Evolutionary conservation across 2,113 vertebrate species (phyloP).

Genomic region (Onychorhynchus coronatus): DNA sequence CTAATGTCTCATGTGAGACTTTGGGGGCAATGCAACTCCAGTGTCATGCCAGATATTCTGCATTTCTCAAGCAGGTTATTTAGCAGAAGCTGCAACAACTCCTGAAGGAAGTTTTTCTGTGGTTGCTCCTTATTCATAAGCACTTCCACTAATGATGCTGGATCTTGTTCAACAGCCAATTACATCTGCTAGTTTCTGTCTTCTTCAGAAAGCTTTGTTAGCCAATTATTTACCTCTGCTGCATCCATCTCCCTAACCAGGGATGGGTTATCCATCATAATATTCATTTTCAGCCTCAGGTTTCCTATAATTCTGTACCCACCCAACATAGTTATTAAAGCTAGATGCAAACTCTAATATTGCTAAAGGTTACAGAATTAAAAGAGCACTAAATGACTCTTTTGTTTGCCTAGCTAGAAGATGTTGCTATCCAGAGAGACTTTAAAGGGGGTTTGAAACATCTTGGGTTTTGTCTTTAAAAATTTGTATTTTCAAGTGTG

Average conservation of each 20-base stretch:
- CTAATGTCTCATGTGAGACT: neutral
- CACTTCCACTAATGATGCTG: neutral
- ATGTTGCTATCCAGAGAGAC: neutral
- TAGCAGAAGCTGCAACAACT: neutral
- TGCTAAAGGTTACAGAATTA: neutral
- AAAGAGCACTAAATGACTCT: neutral
- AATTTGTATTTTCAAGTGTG: neutral
- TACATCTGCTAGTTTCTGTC: neutral
- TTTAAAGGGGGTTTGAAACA: neutral
- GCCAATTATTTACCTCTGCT: neutral
- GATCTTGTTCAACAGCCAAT: neutral
- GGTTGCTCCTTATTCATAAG: neutral
- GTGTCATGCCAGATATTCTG: neutral
- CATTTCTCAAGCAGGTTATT: neutral
- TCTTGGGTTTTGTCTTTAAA: neutral
- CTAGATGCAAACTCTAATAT: neutral
- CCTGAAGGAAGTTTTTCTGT: neutral
- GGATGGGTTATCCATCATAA: neutral
- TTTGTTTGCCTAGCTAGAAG: neutral
- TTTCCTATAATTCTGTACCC: neutral
- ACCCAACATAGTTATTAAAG: neutral
- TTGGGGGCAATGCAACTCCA: neutral
- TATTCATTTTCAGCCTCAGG: neutral
- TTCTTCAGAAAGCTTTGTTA: neutral
- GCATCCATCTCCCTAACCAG: neutral